These are phyloP conservation scores for Sphaeramia orbicularis DNA, from an alignment of 2,797 vertebrate genomes.

Conservation along the genomic window DNA sequence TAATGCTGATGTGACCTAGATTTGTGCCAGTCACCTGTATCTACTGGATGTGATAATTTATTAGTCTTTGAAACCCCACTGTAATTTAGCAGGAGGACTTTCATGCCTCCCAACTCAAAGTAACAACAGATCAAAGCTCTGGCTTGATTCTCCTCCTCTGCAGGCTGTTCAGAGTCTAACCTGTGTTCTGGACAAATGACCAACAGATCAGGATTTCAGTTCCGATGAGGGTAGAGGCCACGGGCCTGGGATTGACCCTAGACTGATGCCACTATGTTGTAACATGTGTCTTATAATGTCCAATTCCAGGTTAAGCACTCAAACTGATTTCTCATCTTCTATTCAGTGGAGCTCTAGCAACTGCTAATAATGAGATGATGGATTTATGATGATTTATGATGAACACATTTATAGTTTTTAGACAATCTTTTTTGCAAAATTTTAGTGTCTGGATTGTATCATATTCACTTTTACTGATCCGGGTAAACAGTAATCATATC, in stretches of 20 bases:
- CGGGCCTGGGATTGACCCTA: constrained; percentile 61
- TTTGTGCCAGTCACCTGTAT: constrained; percentile 49
- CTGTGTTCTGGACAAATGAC: constrained; percentile 80
- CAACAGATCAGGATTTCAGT: constrained; percentile 80
- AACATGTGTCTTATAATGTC: constrained; percentile 23
- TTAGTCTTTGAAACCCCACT: constrained; percentile 75
- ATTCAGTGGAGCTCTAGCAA: not conserved
- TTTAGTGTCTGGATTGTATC: constrained; percentile 10
- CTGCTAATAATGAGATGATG: constrained; percentile 19
- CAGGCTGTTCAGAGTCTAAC: constrained; percentile 65
- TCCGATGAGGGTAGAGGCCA: constrained; percentile 76
- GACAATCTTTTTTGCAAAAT: no score
- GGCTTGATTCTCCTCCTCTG: constrained; percentile 68
- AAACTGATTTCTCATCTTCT: constrained; percentile 17
- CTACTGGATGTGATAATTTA: constrained; percentile 60
- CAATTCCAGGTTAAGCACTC: constrained; percentile 28
- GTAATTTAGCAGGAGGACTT: constrained; percentile 75
- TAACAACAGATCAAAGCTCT: constrained; percentile 80
- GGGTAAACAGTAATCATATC: constrained; percentile 3
- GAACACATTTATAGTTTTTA: no score
- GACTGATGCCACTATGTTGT: constrained; percentile 52
- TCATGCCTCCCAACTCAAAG: constrained; percentile 73
- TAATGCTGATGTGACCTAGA: constrained; percentile 36
- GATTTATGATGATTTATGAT: constrained; percentile 13
- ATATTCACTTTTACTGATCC: not conserved